Base-by-base conservation (phyloP, 2,888 invertebrate genomes). In the Plagodis pulveraria region DNA sequence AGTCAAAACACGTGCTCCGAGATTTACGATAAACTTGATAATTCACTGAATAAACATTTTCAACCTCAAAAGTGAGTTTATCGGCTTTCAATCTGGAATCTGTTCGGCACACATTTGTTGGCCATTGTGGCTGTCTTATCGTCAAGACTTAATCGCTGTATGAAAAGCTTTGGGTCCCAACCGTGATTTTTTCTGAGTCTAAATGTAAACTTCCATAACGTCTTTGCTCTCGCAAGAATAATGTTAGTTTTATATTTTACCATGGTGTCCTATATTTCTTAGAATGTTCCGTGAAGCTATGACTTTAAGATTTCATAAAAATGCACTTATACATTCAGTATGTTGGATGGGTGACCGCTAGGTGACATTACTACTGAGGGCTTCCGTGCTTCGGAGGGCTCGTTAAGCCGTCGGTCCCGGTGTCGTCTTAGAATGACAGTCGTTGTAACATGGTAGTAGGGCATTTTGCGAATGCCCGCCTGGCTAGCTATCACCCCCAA, bases 21-120 rank as follows among this genome's bases (percentile, higher is more conserved):
- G 72, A 79, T 79, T 66, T 64, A 64, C 72, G 87, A 88, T 89
- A 81, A 64, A 78, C 64, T 75, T 72, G 80, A 85, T 86, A 86
- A 82, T 74, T 80, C 77, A 74, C 77, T 77, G 68, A 75, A 84
- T 87, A 86, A 83, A 81, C 77, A 79, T 82, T 83, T 83, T 81
- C 77, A 81, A 80, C 86, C 80, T 81, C 81, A 87, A 85, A 88
- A 84, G 77, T 81, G 71, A 77, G 82, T 87, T 90, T 91, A 91
- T 91, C 91, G 80, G 85, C 87, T 89, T 85, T 84, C 76, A 77
- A 90, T 90, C 89, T 86, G 82, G 83, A 86, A 89, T 89, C 90
- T 89, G 83, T 86, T 87, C 84, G 84, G 89, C 86, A 89, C 90
- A 91, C 86, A 89, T 89, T 89, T 87, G 81, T 83, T n/a, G 41